Percentiles rank a stretch among this genome's conserved stretches.
phyloP scores from a whole-genome alignment of 2,113 vertebrate species.

The Cryptotis parvus region DNA sequence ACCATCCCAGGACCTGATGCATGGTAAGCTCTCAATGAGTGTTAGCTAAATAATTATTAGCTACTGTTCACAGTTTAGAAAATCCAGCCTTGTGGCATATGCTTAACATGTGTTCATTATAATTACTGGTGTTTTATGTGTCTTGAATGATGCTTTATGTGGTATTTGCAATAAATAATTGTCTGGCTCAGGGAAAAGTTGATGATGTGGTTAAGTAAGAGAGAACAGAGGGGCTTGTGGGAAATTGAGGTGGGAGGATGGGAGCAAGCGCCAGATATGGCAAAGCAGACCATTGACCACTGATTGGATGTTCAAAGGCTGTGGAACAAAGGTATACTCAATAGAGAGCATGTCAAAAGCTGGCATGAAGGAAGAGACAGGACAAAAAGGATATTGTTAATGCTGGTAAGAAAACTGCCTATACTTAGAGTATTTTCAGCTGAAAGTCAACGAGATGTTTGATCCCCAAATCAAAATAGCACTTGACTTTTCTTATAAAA shows the following conservation, averaged over 20 bases:
- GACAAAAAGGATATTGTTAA: not conserved
- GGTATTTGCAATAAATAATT: not conserved
- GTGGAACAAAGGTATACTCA: accelerated
- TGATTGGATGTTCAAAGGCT: not conserved
- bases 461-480: not conserved
- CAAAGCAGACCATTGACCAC: not conserved
- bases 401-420: not conserved
- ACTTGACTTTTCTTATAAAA: slow-evolving; percentile 28
- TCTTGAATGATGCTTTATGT: not conserved
- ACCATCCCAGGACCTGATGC: not conserved
- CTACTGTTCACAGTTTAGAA: slow-evolving; percentile 42
- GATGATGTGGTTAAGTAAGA: not conserved
- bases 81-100: not conserved
- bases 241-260: not conserved
- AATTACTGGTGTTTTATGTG: slow-evolving; percentile 17
- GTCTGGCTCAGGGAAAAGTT: not conserved
- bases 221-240: not conserved
- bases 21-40: slow-evolving; percentile 9
- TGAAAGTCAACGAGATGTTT: slow-evolving; percentile 7
- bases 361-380: not conserved
- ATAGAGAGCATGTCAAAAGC: no score
- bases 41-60: slow-evolving; percentile 37
- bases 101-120: slow-evolving; percentile 40
- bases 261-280: not conserved
- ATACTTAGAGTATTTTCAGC: not conserved